Evolutionary conservation across 1,140 invertebrate species (phyloP), one percentile per base, ranked within the genome.

Genomic region (Wasmannia auropunctata): DNA sequence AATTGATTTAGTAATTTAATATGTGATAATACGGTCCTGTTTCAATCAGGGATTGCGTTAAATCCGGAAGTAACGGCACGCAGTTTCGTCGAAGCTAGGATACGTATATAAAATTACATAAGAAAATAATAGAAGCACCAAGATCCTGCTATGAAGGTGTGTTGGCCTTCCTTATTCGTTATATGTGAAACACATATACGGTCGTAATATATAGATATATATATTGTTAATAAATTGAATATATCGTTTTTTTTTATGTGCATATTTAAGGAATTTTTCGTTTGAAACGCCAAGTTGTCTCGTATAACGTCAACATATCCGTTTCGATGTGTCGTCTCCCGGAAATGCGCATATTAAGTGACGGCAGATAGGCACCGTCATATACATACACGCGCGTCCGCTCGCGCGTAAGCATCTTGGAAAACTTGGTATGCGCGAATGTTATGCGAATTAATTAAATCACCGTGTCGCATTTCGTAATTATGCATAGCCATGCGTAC

Each of bases 361-460:
- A 56, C n/a, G 34, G n/a, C 72, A 58, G n/a, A 28, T 46, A 75
- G n/a, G n/a, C 75, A 37, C 25, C 22, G 22, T 34, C 16, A 40
- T 6, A 40, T 6, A 8, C 19, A 16, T 4, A 28, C 51, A 10
- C 19, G 28, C 28, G 1, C 16, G 37, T 34, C 37, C 58, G 19
- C 28, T 16, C 62, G 79, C 11, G 37, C 25, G n/a, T 31, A 31
- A 46, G 56, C 37, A 58, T 83, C 79, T 81, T 81, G 51, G 76
- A 54, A n/a, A 81, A 81, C 63, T 81, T 81, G 25, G 62, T n/a
- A 54, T 3, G 51, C 40, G 67, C 67, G 77, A 31, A 63, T 49
- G 28, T 19, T 54, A 31, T 25, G 34, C 46, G 77, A 83, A 58
- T 72, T 72, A 83, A 83, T 83, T 83, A 83, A 83, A 83, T 58